Percentiles rank a stretch among this genome's conserved stretches.
phyloP scores from a whole-genome alignment of 2,797 vertebrate genomes.

The Remorina albescens region DNA sequence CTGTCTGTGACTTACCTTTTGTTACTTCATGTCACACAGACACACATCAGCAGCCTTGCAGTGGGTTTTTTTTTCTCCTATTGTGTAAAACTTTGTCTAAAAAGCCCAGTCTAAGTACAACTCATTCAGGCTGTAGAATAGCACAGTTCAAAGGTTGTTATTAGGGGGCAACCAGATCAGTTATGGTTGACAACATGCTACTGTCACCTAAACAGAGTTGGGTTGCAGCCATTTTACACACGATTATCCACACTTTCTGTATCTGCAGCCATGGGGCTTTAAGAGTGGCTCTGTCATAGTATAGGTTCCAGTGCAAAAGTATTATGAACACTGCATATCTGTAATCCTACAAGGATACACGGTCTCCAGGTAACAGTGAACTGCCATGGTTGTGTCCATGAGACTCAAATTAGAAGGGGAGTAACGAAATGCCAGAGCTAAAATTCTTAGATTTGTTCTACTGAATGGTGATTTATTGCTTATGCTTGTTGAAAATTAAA shows the following conservation, averaged over 20 bases:
- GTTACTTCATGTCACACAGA: constrained; percentile 10
- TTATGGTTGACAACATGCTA: constrained; percentile 47
- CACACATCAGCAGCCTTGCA: neutral
- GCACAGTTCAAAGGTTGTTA: constrained; percentile 29
- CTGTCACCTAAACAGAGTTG: constrained; percentile 36
- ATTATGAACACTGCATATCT: constrained; percentile 6
- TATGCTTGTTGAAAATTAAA: constrained; percentile 3
- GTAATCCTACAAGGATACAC: neutral
- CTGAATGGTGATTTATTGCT: too few species aligned
- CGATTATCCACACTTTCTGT: constrained; percentile 36
- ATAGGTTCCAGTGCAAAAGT: constrained; percentile 1
- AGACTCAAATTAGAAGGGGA: neutral
- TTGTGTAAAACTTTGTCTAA: constrained; percentile 36
- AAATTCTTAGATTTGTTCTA: constrained; percentile 9
- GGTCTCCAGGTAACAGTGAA: neutral
- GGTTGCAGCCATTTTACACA: constrained; percentile 59
- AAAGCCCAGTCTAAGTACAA: constrained; percentile 25
- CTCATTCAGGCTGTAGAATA: constrained; percentile 40
- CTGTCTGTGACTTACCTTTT: constrained; percentile 7
- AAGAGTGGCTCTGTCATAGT: neutral
- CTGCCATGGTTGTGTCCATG: constrained; percentile 1
- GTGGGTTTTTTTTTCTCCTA: too few species aligned
- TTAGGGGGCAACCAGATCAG: constrained; percentile 57
- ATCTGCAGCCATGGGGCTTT: constrained; percentile 21
- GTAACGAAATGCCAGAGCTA: neutral